These are phyloP conservation scores for Anguilla rostrata DNA, from an alignment of 2,113 vertebrate species.

Conservation along the genomic window DNA sequence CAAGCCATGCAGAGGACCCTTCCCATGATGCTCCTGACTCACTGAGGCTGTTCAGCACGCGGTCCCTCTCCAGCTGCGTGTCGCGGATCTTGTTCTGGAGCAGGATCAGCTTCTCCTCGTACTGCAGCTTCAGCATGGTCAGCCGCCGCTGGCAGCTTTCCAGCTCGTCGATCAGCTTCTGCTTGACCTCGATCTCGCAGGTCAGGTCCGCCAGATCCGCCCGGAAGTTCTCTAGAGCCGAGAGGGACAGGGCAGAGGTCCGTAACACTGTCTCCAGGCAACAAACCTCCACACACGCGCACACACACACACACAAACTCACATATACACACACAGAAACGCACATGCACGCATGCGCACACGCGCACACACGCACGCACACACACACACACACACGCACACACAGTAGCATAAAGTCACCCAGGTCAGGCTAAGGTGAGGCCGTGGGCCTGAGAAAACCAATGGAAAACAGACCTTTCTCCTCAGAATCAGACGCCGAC, in stretches of 20 bases:
- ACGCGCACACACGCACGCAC: not conserved
- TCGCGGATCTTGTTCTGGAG: conserved; percentile 97
- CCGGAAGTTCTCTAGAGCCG: conserved; percentile 80
- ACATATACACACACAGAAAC: not conserved
- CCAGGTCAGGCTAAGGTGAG: no score
- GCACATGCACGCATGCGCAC: not conserved
- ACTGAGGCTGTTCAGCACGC: conserved; percentile 96
- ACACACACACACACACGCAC: no score
- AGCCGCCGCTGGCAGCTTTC: conserved; percentile 94
- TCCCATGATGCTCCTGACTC: conserved; percentile 40
- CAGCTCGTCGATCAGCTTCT: conserved; percentile 94
- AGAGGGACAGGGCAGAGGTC: not conserved
- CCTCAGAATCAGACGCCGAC: conserved; percentile 89
- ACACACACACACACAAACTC: no score
- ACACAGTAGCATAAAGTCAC: no score
- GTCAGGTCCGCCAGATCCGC: conserved; percentile 91
- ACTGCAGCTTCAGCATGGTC: conserved; percentile 92
- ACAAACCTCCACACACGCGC: not conserved
- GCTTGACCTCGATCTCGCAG: conserved; percentile 97
- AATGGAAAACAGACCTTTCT: conserved; percentile 76
- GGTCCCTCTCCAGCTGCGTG: conserved; percentile 92
- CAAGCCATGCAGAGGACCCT: not conserved
- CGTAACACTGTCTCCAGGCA: not conserved
- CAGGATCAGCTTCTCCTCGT: conserved; percentile 93
- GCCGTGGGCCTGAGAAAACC: not conserved